Conservation (phyloP, 2,888 invertebrate species). For the Cephus sareptanus region DNA sequence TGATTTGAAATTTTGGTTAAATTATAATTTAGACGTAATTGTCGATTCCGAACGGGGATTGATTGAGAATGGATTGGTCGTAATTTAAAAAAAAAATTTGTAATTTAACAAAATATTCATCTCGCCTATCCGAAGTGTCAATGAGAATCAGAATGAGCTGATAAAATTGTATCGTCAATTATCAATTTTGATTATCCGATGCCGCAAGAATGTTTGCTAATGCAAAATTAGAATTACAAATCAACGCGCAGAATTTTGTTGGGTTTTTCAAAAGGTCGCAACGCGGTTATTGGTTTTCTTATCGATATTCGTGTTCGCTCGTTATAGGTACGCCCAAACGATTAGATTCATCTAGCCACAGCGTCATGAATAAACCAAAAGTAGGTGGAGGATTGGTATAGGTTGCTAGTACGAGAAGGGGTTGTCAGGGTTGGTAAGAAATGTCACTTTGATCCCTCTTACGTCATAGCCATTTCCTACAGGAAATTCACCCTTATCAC, state of each 20-base stretch:
- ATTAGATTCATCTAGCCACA: not conserved
- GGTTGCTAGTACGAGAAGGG: slow-evolving; percentile 6
- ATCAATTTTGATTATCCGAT: not conserved
- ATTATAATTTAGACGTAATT: not conserved
- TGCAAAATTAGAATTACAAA: not conserved
- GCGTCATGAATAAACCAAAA: slow-evolving; percentile 11
- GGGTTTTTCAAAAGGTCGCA: not conserved
- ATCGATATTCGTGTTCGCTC: not conserved
- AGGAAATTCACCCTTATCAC: not conserved
- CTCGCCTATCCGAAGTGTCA: not conserved
- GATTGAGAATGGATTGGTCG: not conserved
- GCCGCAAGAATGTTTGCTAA: not conserved
- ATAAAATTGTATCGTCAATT: not conserved
- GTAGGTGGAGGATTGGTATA: not conserved
- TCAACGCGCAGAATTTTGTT: not conserved
- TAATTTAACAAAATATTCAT: not conserved
- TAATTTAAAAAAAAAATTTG: not conserved
- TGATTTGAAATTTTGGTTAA: not conserved
- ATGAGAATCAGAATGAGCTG: not conserved
- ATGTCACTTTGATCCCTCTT: slow-evolving; percentile 23
- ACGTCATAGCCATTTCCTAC: not conserved
- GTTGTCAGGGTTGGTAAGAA: slow-evolving; percentile 7
- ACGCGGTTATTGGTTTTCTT: not conserved
- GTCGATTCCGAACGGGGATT: not conserved
- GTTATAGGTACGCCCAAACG: not conserved